phyloP scores from a whole-genome alignment of 2,797 vertebrate species.

The Ataeniobius toweri region DNA sequence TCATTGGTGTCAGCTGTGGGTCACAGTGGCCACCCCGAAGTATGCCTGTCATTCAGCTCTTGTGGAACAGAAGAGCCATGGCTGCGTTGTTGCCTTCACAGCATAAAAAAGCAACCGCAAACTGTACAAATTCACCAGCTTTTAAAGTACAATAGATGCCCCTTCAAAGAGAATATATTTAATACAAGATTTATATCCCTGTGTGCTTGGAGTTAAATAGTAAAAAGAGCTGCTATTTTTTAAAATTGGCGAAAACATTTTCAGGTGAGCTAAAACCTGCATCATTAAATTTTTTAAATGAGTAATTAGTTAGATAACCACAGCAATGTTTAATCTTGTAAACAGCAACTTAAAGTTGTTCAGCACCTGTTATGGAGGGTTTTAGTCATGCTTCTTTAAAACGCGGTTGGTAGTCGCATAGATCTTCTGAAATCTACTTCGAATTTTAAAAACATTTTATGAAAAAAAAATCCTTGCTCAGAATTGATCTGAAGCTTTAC shows the following conservation, averaged over 20 bases:
- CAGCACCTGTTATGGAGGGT: background rate
- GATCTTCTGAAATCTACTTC: background rate
- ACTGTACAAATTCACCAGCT: constrained; percentile 31
- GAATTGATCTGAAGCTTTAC: background rate
- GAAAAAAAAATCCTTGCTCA: background rate
- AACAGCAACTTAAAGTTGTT: background rate
- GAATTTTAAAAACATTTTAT: background rate
- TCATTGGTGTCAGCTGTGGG: constrained; percentile 74
- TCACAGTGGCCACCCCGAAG: constrained; percentile 56
- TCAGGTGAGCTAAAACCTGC: background rate
- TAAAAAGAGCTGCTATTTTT: background rate
- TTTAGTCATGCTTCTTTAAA: background rate
- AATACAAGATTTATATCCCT: background rate
- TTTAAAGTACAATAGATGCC: background rate
- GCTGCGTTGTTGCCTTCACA: constrained; percentile 2
- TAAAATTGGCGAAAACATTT: background rate
- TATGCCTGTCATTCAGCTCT: constrained; percentile 32
- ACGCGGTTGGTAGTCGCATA: background rate
- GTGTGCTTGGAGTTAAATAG: background rate
- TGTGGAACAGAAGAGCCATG: constrained; percentile 10
- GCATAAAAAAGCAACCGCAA: constrained; percentile 23
- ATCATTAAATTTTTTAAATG: too few relatives aligned
- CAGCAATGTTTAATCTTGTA: background rate
- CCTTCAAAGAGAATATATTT: background rate
- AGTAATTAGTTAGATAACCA: too few relatives aligned